phyloP scores from a whole-genome alignment of 2,113 vertebrate species.

The Cyprinus carpio region DNA sequence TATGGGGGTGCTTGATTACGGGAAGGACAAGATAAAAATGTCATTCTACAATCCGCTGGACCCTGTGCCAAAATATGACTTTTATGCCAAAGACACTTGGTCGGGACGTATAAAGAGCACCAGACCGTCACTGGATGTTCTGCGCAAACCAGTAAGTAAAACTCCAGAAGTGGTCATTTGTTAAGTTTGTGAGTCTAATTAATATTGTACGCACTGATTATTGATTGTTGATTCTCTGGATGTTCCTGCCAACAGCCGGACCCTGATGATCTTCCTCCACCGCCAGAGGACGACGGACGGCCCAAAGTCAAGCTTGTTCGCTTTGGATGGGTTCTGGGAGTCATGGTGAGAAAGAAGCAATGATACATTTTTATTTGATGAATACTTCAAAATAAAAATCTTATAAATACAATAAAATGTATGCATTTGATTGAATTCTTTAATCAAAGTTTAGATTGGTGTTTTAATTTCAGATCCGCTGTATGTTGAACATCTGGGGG shows the following conservation, averaged over 20 bases:
- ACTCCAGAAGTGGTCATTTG: not conserved
- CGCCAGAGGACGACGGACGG: not conserved
- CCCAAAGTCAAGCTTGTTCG: slow-evolving; percentile 52
- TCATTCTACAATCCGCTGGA: slow-evolving; percentile 73
- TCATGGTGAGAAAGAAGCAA: slow-evolving; percentile 63
- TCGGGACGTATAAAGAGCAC: slow-evolving; percentile 42
- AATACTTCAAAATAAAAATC: not conserved
- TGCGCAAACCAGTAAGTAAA: slow-evolving; percentile 61
- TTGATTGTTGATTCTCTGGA: not conserved
- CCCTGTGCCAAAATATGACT: slow-evolving; percentile 63
- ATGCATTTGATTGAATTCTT: too few species aligned
- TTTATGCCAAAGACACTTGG: slow-evolving; percentile 62
- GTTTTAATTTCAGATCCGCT: slow-evolving; percentile 66
- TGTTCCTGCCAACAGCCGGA: not conserved
- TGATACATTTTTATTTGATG: too few species aligned
- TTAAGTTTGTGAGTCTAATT: not conserved
- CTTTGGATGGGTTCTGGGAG: slow-evolving; percentile 67
- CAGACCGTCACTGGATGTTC: slow-evolving; percentile 66
- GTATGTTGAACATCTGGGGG: slow-evolving; percentile 78
- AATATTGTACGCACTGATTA: not conserved
- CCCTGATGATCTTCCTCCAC: slow-evolving; percentile 11
- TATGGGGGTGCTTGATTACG: not conserved
- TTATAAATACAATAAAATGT: too few species aligned
- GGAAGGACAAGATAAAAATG: slow-evolving; percentile 51
- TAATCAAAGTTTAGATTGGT: too few species aligned